These are phyloP conservation scores for Gobionotothen gibberifrons DNA, from an alignment of 2,797 vertebrate species.

Conservation along the genomic window DNA sequence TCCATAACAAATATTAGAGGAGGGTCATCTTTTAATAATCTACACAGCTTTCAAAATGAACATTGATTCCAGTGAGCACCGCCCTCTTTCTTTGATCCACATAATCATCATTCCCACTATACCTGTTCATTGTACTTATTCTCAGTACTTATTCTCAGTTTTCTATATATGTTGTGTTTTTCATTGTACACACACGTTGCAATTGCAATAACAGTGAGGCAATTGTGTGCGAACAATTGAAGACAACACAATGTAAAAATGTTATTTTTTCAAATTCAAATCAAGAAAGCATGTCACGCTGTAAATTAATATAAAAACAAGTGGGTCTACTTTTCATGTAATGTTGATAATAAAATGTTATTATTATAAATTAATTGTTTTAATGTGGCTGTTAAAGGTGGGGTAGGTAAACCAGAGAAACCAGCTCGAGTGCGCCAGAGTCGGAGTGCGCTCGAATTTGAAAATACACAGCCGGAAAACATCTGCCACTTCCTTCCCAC, in stretches of 20 bases:
- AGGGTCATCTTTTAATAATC: too few relatives aligned
- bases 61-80: too few relatives aligned
- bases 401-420: too few relatives aligned
- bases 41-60: neutral
- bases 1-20: too few relatives aligned
- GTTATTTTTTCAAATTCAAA: neutral
- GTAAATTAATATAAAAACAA: neutral
- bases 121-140: neutral
- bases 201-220: neutral
- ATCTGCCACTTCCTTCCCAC: too few relatives aligned
- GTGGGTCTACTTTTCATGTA: neutral
- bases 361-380: too few relatives aligned
- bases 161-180: neutral
- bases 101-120: neutral
- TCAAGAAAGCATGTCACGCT: neutral
- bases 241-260: neutral
- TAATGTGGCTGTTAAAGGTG: neutral
- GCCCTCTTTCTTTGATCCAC: neutral
- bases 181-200: neutral
- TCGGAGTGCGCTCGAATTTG: too few relatives aligned
- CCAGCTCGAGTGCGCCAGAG: too few relatives aligned
- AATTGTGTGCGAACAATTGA: neutral
- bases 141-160: neutral
- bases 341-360: neutral
- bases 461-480: too few relatives aligned